Base-by-base conservation (phyloP, 2,113 vertebrate genomes). In the Agapornis roseicollis region DNA sequence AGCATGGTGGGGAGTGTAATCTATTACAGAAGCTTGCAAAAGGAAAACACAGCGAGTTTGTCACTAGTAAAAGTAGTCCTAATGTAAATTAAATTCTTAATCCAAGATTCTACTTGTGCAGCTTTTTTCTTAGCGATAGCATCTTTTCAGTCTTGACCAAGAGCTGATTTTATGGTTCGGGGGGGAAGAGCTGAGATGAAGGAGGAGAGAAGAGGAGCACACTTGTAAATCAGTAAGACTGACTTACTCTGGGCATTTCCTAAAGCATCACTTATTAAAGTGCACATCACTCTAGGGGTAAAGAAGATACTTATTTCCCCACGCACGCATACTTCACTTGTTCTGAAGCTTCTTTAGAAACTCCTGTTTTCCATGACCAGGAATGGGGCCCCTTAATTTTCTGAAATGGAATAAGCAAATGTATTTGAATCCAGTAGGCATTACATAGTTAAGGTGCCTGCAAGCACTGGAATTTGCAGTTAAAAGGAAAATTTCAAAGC, bases 291-390 rank as follows among this genome's bases (percentile, higher is more conserved):
- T 23, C 16, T 71, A 11, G 29, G 68, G 29, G 28, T 79, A 17
- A 80, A 80, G 22, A 63, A 8, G 56, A 19, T 63, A 7, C 13
- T 41, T n/a, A 13, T 11, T 3, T 4, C 1, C 1, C 3, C 4
- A 7, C 11, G 2, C 6, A 0, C 5, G 8, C 13, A 2, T 5
- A 0, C 41, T 44, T 83, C 17, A 4, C 33, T 85, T 60, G 33
- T 55, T 90, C 80, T 74, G 70, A 41, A 24, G 22, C 18, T 68
- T 35, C 33, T 35, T 35, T 58, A 58, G 56, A 35, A 58, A 24
- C 29, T 90, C 10, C 17, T 4, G 52, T 87, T 77, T 61, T 33
- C 27, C 39, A 12, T 60, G 25, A 20, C 14, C 11, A 17, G 10
- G 49, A 61, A 18, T 2, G 2, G 10, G 50, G 4, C 35, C 7